Evolutionary conservation across 2,888 invertebrate species (phyloP).

Genomic region (Trichacis sp.): DNA sequence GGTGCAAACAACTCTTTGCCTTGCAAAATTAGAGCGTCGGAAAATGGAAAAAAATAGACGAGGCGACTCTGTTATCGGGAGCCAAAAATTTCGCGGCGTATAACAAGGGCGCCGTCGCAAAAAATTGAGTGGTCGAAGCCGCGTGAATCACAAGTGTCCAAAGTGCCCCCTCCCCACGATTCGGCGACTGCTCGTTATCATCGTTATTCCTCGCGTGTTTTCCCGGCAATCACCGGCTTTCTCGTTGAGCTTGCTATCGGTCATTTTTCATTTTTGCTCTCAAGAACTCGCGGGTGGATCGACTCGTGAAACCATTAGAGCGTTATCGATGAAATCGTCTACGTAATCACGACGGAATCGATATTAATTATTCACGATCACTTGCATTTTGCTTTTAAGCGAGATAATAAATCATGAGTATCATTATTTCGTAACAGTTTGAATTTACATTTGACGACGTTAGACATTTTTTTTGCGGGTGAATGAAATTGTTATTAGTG

Average conservation of each 20-base stretch:
- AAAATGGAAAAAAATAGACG: too few species aligned
- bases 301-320: background rate
- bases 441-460: too few species aligned
- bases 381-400: too few species aligned
- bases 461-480: too few species aligned
- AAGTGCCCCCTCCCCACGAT: background rate
- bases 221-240: constrained; percentile 8
- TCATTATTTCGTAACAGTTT: too few species aligned
- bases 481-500: too few species aligned
- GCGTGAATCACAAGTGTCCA: constrained; percentile 6
- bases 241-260: constrained; percentile 4
- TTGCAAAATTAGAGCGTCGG: background rate
- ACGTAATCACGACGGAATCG: too few species aligned
- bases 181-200: constrained; percentile 11
- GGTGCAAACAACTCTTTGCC: constrained; percentile 28
- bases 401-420: too few species aligned
- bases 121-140: constrained; percentile 2
- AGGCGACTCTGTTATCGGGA: background rate
- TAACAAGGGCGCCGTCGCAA: background rate
- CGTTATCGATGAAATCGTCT: too few species aligned
- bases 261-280: background rate
- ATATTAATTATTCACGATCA: too few species aligned
- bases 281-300: background rate
- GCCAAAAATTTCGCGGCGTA: background rate
- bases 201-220: constrained; percentile 11